phyloP scores from a whole-genome alignment of 1,140 invertebrate species.

The Cataglyphis hispanica region DNA sequence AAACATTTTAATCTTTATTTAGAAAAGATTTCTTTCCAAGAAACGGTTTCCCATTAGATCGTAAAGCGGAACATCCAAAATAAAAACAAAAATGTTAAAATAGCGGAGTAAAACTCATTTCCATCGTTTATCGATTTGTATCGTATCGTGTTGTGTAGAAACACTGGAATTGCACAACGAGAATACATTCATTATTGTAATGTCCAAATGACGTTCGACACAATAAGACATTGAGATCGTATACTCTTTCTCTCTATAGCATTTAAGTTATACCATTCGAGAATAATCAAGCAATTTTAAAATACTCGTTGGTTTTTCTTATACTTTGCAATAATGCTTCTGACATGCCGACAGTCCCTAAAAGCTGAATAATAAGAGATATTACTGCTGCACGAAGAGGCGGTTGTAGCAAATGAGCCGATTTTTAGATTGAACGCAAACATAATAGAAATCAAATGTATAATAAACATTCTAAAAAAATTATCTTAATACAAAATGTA shows the following conservation, averaged over 20 bases:
- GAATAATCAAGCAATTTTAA: not conserved
- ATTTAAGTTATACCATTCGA: too few species aligned
- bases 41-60: not conserved
- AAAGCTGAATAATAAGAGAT: constrained; percentile 42
- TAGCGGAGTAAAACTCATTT: not conserved
- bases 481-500: not conserved
- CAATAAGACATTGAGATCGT: not conserved
- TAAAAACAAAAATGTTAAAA: constrained; percentile 17
- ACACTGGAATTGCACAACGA: constrained; percentile 6
- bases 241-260: too few species aligned
- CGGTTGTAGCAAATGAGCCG: not conserved
- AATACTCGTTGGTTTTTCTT: not conserved
- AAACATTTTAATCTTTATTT: constrained; percentile 1
- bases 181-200: constrained; percentile 11
- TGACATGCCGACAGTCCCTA: constrained; percentile 37
- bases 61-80: not conserved
- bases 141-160: not conserved
- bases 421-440: not conserved
- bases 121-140: not conserved
- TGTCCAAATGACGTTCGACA: constrained; percentile 13
- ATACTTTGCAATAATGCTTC: constrained; percentile 31
- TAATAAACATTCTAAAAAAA: not conserved
- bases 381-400: constrained; percentile 28
- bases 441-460: not conserved
- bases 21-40: not conserved